Conservation (phyloP, 2,888 invertebrate genomes). For the Eristalinus aeneus region DNA sequence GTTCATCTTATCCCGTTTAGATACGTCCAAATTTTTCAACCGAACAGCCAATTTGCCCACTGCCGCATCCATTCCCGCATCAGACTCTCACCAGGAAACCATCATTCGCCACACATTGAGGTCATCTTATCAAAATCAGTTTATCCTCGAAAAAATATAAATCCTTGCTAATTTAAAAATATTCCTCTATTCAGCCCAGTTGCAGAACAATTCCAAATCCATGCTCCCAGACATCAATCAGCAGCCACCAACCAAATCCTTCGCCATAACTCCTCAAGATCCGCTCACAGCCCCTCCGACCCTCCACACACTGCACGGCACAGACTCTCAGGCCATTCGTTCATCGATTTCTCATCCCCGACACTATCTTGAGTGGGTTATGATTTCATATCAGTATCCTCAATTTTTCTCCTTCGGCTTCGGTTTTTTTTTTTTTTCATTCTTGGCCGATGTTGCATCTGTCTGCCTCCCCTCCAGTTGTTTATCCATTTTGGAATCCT, state of each 20-base stretch:
- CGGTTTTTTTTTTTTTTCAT: not conserved
- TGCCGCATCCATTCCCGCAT: not conserved
- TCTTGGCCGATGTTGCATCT: conserved; percentile 18
- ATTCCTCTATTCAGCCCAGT: not conserved
- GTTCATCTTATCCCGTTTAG: no score
- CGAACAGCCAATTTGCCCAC: no score
- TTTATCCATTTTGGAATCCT: conserved; percentile 38
- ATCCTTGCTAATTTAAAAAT: not conserved
- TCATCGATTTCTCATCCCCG: conserved; percentile 26
- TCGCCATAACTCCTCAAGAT: conserved; percentile 37
- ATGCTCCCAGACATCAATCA: not conserved
- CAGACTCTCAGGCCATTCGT: not conserved
- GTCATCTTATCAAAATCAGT: not conserved
- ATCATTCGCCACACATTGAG: not conserved
- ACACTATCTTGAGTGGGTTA: conserved; percentile 38
- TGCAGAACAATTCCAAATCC: not conserved
- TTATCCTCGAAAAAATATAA: not conserved
- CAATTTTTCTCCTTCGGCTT: not conserved
- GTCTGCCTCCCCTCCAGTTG: conserved; percentile 29
- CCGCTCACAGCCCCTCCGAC: not conserved
- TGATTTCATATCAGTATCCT: conserved; percentile 30
- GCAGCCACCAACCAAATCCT: not conserved
- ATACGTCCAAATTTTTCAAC: no score
- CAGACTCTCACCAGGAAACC: no score
- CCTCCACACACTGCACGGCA: not conserved